Percentiles rank a stretch among this genome's conserved stretches.
Evolutionary conservation across 2,888 invertebrate genomes (phyloP).

Genomic region (Eupeodes luniger): DNA sequence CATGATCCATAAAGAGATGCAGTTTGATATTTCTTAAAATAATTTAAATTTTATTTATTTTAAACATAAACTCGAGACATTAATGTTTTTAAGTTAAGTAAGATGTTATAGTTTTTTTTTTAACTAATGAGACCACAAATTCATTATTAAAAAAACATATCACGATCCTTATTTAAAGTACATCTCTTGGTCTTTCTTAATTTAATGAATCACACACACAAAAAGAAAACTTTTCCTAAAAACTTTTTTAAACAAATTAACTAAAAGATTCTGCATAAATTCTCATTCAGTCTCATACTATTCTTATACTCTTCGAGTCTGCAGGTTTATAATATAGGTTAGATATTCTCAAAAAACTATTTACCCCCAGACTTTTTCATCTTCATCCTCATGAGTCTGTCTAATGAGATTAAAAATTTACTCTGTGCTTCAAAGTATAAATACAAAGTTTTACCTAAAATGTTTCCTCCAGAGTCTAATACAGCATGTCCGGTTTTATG

Average conservation of each 20-base stretch:
- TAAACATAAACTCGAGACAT: too few species aligned
- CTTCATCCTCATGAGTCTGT: slow-evolving; percentile 4
- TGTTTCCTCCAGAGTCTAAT: slow-evolving; percentile 15
- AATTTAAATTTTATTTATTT: too few species aligned
- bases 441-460: slow-evolving; percentile 61
- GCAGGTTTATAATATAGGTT: neutral
- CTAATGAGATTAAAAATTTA: slow-evolving; percentile 68
- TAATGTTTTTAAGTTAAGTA: too few species aligned
- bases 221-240: neutral
- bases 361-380: slow-evolving; percentile 23
- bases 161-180: neutral
- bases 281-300: neutral
- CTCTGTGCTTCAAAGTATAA: slow-evolving; percentile 50
- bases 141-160: neutral
- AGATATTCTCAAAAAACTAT: slow-evolving; percentile 24
- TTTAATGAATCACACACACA: slow-evolving; percentile 4
- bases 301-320: too few species aligned
- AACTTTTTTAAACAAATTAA: slow-evolving; percentile 22
- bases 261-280: neutral
- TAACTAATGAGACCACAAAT: neutral
- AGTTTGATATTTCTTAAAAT: too few species aligned
- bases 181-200: neutral
- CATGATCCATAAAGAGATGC: too few species aligned
- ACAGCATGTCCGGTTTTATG: slow-evolving; percentile 4
- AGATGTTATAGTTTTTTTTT: too few species aligned